phyloP scores from a whole-genome alignment of 2,888 invertebrate species.

The Amphipyra tragopoginis region DNA sequence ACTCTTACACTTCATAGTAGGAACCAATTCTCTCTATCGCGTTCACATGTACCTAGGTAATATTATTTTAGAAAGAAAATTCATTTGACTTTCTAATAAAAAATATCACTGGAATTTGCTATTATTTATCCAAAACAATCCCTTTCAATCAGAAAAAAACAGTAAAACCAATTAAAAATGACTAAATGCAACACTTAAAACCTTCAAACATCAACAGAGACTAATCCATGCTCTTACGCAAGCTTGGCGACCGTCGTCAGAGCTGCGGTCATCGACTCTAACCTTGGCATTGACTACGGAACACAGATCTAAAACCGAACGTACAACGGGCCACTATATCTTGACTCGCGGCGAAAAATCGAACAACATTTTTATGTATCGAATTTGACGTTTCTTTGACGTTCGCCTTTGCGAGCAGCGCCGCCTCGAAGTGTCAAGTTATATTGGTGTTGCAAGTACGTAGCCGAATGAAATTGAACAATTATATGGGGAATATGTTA shows the following conservation, averaged over 20 bases:
- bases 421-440: not conserved
- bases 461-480: constrained; percentile 50
- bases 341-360: constrained; percentile 15
- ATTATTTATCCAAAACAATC: no score
- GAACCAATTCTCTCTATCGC: no score
- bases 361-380: constrained; percentile 9
- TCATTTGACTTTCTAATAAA: no score
- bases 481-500: constrained; percentile 49
- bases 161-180: no score
- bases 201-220: constrained; percentile 23
- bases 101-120: no score
- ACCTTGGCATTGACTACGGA: constrained; percentile 79
- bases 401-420: constrained; percentile 14
- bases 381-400: constrained; percentile 16
- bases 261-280: constrained; percentile 77
- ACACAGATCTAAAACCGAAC: constrained; percentile 52
- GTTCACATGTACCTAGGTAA: no score
- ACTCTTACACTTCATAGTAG: no score
- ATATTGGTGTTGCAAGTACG: not conserved
- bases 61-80: no score
- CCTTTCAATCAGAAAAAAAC: no score
- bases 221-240: constrained; percentile 39
- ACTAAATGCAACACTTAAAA: not conserved
- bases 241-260: constrained; percentile 70
- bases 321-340: constrained; percentile 58